Base-by-base conservation (phyloP, 2,888 invertebrate genomes). In the Pegoplata infirma region DNA sequence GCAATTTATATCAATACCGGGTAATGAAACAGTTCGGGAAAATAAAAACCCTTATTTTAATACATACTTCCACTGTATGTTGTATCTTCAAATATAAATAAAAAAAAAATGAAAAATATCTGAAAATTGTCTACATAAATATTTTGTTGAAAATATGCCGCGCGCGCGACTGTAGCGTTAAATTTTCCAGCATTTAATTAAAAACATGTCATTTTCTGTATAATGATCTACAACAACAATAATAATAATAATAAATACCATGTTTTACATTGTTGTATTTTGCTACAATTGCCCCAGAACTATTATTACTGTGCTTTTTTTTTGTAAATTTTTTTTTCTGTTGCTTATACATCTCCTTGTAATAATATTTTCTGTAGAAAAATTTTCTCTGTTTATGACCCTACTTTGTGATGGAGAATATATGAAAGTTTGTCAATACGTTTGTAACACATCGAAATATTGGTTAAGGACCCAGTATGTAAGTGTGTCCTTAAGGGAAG, bases 101-200 rank as follows among this genome's bases (percentile, higher is more conserved):
- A 16, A 55, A 36, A 19, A 21, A 16, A 46, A 7, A 61, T 16
- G 36, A 49, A 49, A 63, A 36, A 51, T 63, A 63, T 63, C 63
- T 51, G 49, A 49, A 63, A 32, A 63, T 36, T n/a, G 32, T 40
- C 10, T 32, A 19, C 36, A 36, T 49, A 49, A 21, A 63, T 51
- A 28, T 51, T 49, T 53, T 66, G 55, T 63, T 23, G 28, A 64
- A 76, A 69, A 71, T 75, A 64, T 63, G 72, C 67, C 67, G 75
- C 71, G 8, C 7, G 21, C 8, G 58, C 61, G 76, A 69, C 56
- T 68, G 79, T 81, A 83, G 84, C 85, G 81, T 85, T 84, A 83
- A 85, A 84, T 86, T 86, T 85, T 85, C 83, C 83, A 85, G 83
- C 85, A 84, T 86, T 86, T 87, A 86, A 86, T 87, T 87, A 86